These are phyloP conservation scores for Prochilodus magdalenae DNA, from an alignment of 2,113 vertebrate species.

Conservation along the genomic window DNA sequence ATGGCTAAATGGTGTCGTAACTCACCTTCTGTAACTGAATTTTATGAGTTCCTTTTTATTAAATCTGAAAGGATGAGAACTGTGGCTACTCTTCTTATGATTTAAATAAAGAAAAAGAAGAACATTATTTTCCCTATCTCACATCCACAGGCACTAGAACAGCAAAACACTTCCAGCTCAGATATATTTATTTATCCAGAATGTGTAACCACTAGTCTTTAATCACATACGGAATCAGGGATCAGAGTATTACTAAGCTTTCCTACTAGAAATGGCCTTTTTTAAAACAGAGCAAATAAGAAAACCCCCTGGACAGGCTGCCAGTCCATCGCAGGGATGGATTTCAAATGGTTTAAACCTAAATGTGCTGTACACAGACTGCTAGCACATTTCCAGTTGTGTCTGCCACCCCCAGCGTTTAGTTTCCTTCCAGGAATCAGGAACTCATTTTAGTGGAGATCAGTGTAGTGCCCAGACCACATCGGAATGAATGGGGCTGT, in stretches of 20 bases:
- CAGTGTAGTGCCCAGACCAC: neutral
- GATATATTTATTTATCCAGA: neutral
- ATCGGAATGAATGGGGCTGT: neutral
- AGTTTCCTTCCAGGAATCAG: neutral
- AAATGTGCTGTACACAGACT: too few species aligned
- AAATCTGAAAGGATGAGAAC: conserved; percentile 23
- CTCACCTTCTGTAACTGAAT: conserved; percentile 19
- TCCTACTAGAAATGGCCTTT: too few species aligned
- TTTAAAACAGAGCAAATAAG: too few species aligned
- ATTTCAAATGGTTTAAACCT: too few species aligned
- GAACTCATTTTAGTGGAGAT: neutral
- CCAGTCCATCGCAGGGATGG: too few species aligned
- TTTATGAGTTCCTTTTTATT: neutral
- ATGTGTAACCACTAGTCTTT: neutral
- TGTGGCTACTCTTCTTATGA: neutral
- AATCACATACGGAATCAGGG: too few species aligned
- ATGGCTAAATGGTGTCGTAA: conserved; percentile 36
- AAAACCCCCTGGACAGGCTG: too few species aligned
- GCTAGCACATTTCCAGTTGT: too few species aligned
- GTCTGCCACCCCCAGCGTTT: neutral
- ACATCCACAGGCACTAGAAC: neutral
- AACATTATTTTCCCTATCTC: neutral
- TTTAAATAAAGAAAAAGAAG: neutral
- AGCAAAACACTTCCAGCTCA: neutral
- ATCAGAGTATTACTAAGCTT: too few species aligned